Base-by-base conservation (phyloP, 2,797 vertebrate species). In the Falco naumanni region DNA sequence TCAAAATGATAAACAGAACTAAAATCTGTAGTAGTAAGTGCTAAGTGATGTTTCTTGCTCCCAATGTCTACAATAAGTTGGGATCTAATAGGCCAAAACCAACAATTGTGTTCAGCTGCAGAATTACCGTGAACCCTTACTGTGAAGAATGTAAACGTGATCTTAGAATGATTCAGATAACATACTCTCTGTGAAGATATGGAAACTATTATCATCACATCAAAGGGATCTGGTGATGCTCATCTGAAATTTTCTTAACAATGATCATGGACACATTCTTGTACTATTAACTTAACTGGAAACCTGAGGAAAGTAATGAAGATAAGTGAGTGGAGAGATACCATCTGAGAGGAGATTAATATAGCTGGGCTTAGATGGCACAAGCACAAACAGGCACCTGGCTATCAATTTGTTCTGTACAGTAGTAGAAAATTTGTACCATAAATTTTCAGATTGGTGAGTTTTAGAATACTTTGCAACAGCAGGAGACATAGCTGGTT, bases 221-320 rank as follows among this genome's bases (percentile, higher is more conserved):
- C 24, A 50, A 22, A 63, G 61, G 4, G 2, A 34, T 4, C 16
- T 66, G 8, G 5, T 0, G 0, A 70, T 7, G 50, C 4, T 1
- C 16, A 43, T 28, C 24, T 45, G 7, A 87, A 78, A 28, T 56
- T 57, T 24, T 69, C 11, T 72, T 69, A 47, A 33, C 21, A 57
- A 41, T n/a, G 9, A 22, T 26, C 25, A 74, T 5, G 3, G 16
- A n/a, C 15, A 54, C 3, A 10, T 66, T 50, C 8, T 48, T 72
- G 10, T 50, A 20, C 5, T 47, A 64, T 29, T 71, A 24, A 57
- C 6, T 54, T 50, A 10, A 41, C 11, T 87, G 24, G 28, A 66
- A 94, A 77, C 34, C 7, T 85, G 13, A 3, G 5, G 16, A 54
- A 22, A 54, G 15, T n/a, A 63, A 63, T 56, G 31, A 83, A 56